phyloP scores from a whole-genome alignment of 2,113 vertebrate genomes.

The Podiceps cristatus region DNA sequence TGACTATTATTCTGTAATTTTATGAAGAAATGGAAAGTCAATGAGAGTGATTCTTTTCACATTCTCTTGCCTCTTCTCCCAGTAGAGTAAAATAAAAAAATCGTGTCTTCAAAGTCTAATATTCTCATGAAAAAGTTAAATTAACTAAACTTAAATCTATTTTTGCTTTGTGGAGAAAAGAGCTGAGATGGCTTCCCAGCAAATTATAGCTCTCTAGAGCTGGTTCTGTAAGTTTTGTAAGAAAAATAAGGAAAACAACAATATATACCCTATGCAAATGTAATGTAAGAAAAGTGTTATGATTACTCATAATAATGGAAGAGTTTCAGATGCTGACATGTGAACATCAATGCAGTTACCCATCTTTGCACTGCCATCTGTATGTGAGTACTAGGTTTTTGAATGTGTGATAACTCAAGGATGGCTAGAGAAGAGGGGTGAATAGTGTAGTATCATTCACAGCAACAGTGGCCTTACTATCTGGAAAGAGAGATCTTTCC shows the following conservation, averaged over 20 bases:
- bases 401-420: not conserved
- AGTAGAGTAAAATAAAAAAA: conserved; percentile 2
- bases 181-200: not conserved
- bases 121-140: conserved; percentile 1
- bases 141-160: not conserved
- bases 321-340: not conserved
- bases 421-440: not conserved
- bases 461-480: not conserved
- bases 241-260: not conserved
- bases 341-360: not conserved
- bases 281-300: not conserved
- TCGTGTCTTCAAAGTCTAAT: not conserved
- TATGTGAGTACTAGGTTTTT: not conserved
- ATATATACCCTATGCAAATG: not conserved
- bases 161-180: not conserved
- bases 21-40: not conserved
- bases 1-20: not conserved
- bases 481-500: not conserved
- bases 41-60: not conserved
- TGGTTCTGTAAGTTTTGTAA: not conserved
- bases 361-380: not conserved
- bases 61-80: not conserved
- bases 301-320: not conserved
- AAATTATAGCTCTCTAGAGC: not conserved
- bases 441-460: not conserved